Conservation (phyloP, 2,113 vertebrate genomes). For the Actenoides hombroni region DNA sequence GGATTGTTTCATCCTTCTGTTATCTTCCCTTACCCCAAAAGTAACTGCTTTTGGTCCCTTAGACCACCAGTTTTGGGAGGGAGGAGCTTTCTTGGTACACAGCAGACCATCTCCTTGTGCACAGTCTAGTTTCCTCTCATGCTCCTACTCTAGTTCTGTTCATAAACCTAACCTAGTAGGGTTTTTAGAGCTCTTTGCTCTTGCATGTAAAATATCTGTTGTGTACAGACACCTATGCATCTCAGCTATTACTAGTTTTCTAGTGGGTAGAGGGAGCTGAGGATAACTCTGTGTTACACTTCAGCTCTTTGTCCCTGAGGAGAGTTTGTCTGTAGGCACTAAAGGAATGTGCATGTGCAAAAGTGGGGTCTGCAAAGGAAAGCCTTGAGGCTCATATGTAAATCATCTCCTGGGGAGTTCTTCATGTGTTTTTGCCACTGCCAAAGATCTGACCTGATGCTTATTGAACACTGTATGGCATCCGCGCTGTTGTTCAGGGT, state of each 20-base stretch:
- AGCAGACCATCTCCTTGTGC: not conserved
- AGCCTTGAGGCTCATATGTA: not conserved
- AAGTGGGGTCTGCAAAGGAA: not conserved
- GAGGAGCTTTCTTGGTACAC: not conserved
- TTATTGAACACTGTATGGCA: not conserved
- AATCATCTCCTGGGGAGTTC: not conserved
- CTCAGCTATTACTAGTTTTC: not conserved
- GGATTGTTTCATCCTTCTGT: not conserved
- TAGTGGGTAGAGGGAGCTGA: not conserved
- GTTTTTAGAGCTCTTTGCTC: not conserved
- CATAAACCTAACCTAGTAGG: not conserved
- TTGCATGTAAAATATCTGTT: rapidly evolving
- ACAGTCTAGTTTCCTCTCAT: rapidly evolving
- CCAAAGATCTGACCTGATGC: not conserved
- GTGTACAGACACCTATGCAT: not conserved
- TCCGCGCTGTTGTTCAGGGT: not conserved
- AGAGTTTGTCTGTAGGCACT: rapidly evolving
- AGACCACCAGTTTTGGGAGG: not conserved
- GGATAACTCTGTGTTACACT: not conserved
- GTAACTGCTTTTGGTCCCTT: not conserved
- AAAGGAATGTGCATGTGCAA: rapidly evolving
- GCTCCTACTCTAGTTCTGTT: not conserved
- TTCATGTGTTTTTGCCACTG: not conserved
- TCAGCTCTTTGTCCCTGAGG: rapidly evolving
- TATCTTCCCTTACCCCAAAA: not conserved